Conservation (phyloP, 2,113 vertebrate genomes). For the Saccopteryx leptura region DNA sequence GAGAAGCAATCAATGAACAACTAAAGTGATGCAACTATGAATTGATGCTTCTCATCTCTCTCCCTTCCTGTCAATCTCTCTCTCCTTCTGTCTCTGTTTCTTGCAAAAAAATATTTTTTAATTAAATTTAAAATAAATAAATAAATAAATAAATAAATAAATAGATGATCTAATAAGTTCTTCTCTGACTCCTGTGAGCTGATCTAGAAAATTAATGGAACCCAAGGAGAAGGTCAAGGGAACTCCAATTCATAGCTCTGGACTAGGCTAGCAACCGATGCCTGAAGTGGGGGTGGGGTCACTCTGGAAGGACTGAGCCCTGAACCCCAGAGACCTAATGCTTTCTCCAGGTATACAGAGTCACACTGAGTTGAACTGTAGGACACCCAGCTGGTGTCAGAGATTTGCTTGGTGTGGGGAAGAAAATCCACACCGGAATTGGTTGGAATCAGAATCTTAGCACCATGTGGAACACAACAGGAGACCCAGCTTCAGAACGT, state of each 20-base stretch:
- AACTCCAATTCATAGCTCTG: not conserved
- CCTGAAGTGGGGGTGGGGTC: not conserved
- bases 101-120: no score
- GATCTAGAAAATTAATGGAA: not conserved
- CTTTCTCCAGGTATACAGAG: not conserved
- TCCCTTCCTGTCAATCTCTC: no score
- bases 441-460: not conserved
- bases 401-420: not conserved
- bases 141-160: not conserved
- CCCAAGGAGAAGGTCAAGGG: not conserved
- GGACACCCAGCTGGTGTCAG: not conserved
- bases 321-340: not conserved
- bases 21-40: no score
- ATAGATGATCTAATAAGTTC: not conserved
- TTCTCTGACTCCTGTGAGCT: not conserved
- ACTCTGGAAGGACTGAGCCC: not conserved
- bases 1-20: no score
- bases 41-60: no score
- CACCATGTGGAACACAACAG: not conserved
- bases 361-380: not conserved
- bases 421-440: not conserved
- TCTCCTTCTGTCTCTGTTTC: no score
- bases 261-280: not conserved
- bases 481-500: not conserved
- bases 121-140: no score